Evolutionary conservation across 2,797 vertebrate species (phyloP), one percentile per base, ranked within the genome.

Genomic region (Hydrocynus forskahlii): DNA sequence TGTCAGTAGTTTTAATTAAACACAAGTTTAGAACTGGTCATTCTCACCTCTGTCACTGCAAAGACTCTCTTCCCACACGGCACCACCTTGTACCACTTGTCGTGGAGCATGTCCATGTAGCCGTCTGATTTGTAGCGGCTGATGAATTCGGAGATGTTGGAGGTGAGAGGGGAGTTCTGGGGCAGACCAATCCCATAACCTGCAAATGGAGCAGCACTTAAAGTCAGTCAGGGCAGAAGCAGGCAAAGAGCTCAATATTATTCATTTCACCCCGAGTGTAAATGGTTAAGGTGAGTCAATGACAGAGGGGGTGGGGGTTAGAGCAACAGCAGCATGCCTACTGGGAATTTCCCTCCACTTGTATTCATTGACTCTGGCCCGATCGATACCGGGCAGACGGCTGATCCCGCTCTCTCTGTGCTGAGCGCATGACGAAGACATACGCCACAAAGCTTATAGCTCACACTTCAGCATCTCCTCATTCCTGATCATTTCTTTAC

Each of bases 61-160:
- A 96, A 94, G 81, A 94, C 95, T 23, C 95, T 90, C 84, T 96
- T 96, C 50, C 95, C 95, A 0, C 95, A 96, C 21, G 96, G 96
- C 66, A 96, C 95, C 93, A 96, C 95, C 91, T 93, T 95, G 92
- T 96, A 96, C 96, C 96, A 96, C 88, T 95, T 96, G 92, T 96
- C 95, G 0, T 96, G 96, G 75, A 96, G 87, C 81, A 96, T 91
- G 88, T 96, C 95, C 25, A 96, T 96, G 92, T 95, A 95, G 0
- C 96, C 96, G 0, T 95, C 93, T 0, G 95, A 96, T 80, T 96
- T 96, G 92, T 96, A 96, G 82, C 94, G 93, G 80, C 95, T 96
- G 91, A 96, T 95, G 90, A 95, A 95, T 88, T 96, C 92, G 0
- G 95, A 96, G 84, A 96, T 83, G 88, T 94, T 96, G 87, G 95